Evolutionary conservation across 2,113 vertebrate genomes (phyloP), one percentile per base, ranked within the genome.

Genomic region (Thamnaconus septentrionalis): DNA sequence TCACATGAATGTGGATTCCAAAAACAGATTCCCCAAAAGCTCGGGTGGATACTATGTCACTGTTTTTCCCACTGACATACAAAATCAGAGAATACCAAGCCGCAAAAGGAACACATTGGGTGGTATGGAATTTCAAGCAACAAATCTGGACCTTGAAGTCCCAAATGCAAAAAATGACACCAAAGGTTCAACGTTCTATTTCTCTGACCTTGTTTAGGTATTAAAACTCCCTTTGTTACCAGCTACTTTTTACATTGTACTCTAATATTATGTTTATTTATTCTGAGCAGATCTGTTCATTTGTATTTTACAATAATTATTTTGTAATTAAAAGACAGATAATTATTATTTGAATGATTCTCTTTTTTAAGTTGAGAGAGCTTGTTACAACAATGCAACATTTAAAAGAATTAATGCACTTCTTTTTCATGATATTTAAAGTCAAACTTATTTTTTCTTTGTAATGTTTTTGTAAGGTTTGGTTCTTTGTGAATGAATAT

Each of bases 81-180:
- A 70, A 78, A 74, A 44, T 63, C 61, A 55, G 59, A 76, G 57
- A 11, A 51, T 7, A 39, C 64, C 56, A 56, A 83, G 82, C 31
- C 63, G 57, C 7, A 90, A 76, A 67, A 43, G 74, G 6, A 86
- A 82, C 58, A 67, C 86, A 7, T 54, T 70, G 0, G 84, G 83
- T 6, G 53, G 67, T 4, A 63, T 82, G 5, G 59, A 74, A 18
- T 84, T 86, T 47, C 12, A 52, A 11, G 5, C 80, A 44, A 47
- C 73, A 59, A 71, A 78, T 41, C 0, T 91, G 9, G 86, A 90
- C 41, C 85, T 92, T 50, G 91, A 92, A 3, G 91, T 92, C 76
- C 91, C 90, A 60, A 39, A 53, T 53, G 56, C 18, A 31, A 31
- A 62, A 57, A 69, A 69, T 11, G 65, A 82, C 4, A 11, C 41